Conservation (phyloP, 1,140 invertebrate genomes). For the Zaprionus vittiger region DNA sequence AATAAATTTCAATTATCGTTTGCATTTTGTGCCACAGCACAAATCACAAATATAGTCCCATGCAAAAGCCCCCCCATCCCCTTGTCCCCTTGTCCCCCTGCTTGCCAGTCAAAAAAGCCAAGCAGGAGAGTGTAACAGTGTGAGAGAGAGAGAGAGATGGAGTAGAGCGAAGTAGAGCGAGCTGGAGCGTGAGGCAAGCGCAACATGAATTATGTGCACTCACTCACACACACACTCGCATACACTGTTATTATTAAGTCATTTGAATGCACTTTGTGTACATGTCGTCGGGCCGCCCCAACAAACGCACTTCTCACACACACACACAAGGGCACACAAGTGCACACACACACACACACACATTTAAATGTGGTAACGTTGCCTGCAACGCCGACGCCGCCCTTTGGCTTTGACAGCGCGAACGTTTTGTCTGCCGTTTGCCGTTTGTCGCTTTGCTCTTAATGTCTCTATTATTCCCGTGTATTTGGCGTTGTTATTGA, state of each 20-base stretch:
- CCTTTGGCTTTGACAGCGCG: conserved; percentile 33
- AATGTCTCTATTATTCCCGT: conserved; percentile 81
- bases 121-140: background rate
- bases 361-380: conserved; percentile 46
- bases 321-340: conserved; percentile 4
- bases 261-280: conserved; percentile 79
- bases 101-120: conserved; percentile 2
- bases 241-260: conserved; percentile 77
- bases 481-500: conserved; percentile 78
- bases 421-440: conserved; percentile 52
- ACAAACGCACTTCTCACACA: conserved; percentile 41
- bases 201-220: conserved; percentile 58
- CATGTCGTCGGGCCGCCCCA: conserved; percentile 28
- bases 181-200: background rate
- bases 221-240: conserved; percentile 19
- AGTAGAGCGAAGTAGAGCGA: background rate
- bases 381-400: conserved; percentile 18
- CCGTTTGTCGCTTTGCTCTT: conserved; percentile 65
- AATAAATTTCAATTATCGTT: conserved; percentile 84
- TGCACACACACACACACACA: conserved; percentile 6
- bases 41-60: conserved; percentile 36
- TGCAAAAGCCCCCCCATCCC: background rate
- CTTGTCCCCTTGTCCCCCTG: background rate
- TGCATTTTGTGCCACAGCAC: conserved; percentile 58
- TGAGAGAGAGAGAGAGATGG: background rate